Conservation (phyloP, 2,113 vertebrate species). For the Ranitomeya imitator region DNA sequence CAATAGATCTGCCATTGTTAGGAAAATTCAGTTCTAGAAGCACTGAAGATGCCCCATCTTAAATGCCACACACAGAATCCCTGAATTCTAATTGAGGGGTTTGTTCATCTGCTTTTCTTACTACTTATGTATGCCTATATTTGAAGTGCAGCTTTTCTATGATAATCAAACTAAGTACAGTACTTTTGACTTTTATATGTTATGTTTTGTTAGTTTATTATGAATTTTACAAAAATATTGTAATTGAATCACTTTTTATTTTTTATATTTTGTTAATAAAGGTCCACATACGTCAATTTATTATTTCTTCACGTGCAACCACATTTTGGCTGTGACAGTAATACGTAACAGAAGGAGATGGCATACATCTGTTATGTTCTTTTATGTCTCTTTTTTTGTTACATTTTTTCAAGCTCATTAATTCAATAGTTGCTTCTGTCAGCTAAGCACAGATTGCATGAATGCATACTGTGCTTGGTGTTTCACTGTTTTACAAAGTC, state of each 20-base stretch:
- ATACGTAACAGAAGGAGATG: conserved; percentile 35
- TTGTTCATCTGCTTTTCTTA: neutral
- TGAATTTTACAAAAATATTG: neutral
- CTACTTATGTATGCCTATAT: neutral
- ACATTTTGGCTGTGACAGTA: conserved; percentile 22
- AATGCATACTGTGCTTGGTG: conserved; percentile 8
- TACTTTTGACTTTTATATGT: neutral
- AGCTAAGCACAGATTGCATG: conserved; percentile 46
- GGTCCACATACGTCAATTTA: neutral
- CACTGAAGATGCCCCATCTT: too few species aligned
- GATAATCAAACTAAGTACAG: neutral
- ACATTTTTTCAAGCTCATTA: conserved; percentile 33
- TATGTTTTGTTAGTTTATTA: neutral
- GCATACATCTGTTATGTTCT: conserved; percentile 40
- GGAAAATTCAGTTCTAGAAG: too few species aligned
- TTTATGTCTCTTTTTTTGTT: conserved; percentile 4
- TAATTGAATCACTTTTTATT: neutral
- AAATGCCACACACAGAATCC: too few species aligned
- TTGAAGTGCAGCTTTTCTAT: neutral
- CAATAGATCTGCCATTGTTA: too few species aligned
- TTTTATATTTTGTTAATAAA: neutral
- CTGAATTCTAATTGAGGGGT: too few species aligned
- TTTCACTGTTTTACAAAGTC: conserved; percentile 23
- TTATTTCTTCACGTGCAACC: neutral
- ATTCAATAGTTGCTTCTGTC: conserved; percentile 47